Percentiles rank a stretch among this genome's conserved stretches.
These are phyloP conservation scores for Synergus japonicus DNA, from an alignment of 2,888 invertebrate genomes.

Conservation along the genomic window DNA sequence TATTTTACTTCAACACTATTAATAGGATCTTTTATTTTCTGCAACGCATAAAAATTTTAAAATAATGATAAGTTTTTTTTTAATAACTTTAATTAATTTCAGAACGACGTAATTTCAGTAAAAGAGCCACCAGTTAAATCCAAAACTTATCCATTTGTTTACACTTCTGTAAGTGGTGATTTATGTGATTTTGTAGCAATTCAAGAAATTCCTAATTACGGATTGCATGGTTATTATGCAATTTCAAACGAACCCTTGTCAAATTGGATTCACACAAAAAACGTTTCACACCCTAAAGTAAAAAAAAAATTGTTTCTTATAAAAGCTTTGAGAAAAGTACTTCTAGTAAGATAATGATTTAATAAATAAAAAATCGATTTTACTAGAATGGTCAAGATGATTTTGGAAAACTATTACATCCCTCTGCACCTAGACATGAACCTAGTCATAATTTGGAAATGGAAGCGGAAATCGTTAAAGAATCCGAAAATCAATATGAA, in stretches of 20 bases:
- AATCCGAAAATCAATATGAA: background rate
- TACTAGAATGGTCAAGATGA: background rate
- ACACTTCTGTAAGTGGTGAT: constrained; percentile 66
- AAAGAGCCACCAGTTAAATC: background rate
- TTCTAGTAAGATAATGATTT: background rate
- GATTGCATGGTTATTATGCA: constrained; percentile 79
- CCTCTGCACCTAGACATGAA: background rate
- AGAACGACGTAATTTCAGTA: background rate
- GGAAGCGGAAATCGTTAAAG: background rate
- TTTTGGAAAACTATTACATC: background rate
- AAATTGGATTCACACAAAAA: constrained; percentile 66
- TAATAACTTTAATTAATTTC: background rate
- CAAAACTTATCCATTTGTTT: background rate
- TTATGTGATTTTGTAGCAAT: constrained; percentile 77
- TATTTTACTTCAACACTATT: background rate
- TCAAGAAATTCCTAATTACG: constrained; percentile 78
- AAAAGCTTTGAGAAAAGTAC: background rate
- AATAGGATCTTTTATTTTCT: background rate
- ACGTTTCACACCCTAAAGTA: background rate
- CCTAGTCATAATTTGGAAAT: background rate
- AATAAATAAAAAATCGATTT: background rate
- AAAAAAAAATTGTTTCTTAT: background rate
- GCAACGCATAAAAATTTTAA: background rate
- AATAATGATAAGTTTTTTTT: background rate
- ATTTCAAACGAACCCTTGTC: constrained; percentile 76